Evolutionary conservation across 1,140 invertebrate species (phyloP), one percentile per base, ranked within the genome.

Genomic region (Camponotus pennsylvanicus): DNA sequence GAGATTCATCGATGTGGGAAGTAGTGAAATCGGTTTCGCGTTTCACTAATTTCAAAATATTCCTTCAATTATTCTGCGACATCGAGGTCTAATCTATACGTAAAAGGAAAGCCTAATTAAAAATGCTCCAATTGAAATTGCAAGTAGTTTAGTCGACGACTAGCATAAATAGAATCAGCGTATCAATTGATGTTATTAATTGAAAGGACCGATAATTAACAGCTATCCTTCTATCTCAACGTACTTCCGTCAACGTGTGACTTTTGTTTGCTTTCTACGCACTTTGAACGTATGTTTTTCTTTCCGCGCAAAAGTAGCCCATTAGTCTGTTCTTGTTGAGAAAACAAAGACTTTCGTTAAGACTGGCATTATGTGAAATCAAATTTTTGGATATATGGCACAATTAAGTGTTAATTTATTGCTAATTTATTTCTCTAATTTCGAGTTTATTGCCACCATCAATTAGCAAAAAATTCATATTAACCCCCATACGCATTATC

Each of bases 121-220:
- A 18, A 40, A 61, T 71, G 49, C 32, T n/a, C 40, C 84, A 66
- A 88, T 86, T 70, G 63, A 77, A 86, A 88, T 88, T 79, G 80
- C 71, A 75, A 88, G 80, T 76, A 67, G 66, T 75, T 79, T 75
- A 49, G 75, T 85, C 76, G 77, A 45, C 34, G 66, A 13, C 64
- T 79, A 84, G 42, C 71, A 1, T 27, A 67, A 84, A 67, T 80
- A 70, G 69, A 86, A 57, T 27, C 21, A 21, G 21, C 76, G 83
- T 88, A 89, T 89, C 88, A 88, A 88, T 82, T 80, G 86, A 88
- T 76, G 27, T 27, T 27, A 55, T 89, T 89, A 88, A 89, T 89
- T 77, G 76, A 85, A 70, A 57, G 67, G 67, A 82, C 88, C 80
- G 80, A 88, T 86, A 86, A 76, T 57, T 63, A 18, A 15, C 80